Evolutionary conservation across 2,113 vertebrate genomes (phyloP), one percentile per base, ranked within the genome.

Genomic region (Solea senegalensis): DNA sequence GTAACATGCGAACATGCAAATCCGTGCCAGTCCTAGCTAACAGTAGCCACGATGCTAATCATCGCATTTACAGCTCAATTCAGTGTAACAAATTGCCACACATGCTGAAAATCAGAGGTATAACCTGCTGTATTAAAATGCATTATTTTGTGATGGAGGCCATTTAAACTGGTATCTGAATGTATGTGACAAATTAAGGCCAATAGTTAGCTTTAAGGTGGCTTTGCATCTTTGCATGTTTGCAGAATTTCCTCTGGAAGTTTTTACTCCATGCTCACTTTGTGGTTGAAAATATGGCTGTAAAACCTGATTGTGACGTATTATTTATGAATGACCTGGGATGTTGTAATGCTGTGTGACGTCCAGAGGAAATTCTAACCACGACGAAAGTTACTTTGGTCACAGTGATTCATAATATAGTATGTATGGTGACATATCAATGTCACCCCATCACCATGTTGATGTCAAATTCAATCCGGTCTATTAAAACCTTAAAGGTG

Each of bases 171-270:
- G 48, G 16, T 27, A 59, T 9, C 16, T 28, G 11, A 34, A 34
- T 34, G 34, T 34, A 34, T 6, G 34, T 34, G 5, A 34, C 34
- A 34, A 34, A 34, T 34, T 34, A 34, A 2, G 34, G 34, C 2
- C 34, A 45, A 12, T 45, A 12, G n/a, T 58, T 65, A 40, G 59
- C 56, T 48, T 43, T 54, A 11, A 72, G 60, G 56, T 74, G 63
- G 48, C 69, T 82, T 88, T 89, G 88, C 88, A 88, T 93, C 76
- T 86, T 89, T 56, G 71, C 83, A 86, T 83, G 63, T 86, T 68
- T 69, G 71, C 8, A 64, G 80, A 80, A 90, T 91, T 89, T 92
- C 65, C 85, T 91, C 83, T 90, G 90, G 87, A 76, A 67, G 51
- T 50, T 49, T 75, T 72, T 0, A 73, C 43, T 57, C 6, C n/a